Conservation (phyloP, 2,888 invertebrate genomes). For the Aelia acuminata region DNA sequence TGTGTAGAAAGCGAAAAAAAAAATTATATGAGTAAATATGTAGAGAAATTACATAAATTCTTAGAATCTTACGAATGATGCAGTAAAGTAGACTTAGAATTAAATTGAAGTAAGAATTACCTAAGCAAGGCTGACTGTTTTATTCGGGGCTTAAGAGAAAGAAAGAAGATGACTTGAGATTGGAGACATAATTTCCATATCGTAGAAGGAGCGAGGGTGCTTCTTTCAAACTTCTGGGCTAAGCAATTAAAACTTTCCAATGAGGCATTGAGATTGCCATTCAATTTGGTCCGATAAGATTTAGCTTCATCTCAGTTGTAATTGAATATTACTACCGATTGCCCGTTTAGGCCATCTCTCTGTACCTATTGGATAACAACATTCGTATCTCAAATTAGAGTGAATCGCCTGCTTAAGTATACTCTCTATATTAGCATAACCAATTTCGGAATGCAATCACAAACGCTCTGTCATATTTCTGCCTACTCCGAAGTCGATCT, state of each 20-base stretch:
- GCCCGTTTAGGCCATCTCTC: background rate
- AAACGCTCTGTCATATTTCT: no score
- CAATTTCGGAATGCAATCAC: background rate
- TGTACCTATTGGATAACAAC: background rate
- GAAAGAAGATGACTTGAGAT: background rate
- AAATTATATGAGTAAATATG: no score
- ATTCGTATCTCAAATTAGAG: background rate
- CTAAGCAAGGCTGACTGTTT: background rate
- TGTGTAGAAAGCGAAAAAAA: no score
- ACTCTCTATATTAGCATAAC: background rate
- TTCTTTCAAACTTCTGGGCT: background rate
- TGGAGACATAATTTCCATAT: background rate
- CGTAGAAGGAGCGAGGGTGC: background rate
- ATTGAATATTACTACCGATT: background rate
- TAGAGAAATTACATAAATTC: no score
- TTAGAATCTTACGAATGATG: no score
- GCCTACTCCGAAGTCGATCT: no score
- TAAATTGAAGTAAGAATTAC: no score
- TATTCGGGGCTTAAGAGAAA: background rate
- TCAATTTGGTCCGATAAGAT: background rate
- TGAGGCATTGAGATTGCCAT: slow-evolving; percentile 22
- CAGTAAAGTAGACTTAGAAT: no score
- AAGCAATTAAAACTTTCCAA: slow-evolving; percentile 25
- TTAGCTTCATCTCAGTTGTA: slow-evolving; percentile 8
- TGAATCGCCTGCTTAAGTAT: background rate